Base-by-base conservation (phyloP, 2,888 invertebrate genomes). In the Ophion ventricosus region DNA sequence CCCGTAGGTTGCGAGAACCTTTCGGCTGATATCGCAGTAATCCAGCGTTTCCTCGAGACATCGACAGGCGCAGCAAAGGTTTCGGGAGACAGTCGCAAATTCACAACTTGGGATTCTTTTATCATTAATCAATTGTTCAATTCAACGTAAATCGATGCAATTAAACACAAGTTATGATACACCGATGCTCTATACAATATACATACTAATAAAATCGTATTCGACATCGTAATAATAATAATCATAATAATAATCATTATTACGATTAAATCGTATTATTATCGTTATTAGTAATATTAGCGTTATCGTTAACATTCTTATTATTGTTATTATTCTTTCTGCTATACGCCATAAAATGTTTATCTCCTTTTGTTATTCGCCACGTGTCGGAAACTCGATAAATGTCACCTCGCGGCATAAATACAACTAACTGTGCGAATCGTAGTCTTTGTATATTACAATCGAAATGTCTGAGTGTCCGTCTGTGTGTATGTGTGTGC, bases 381-480 rank as follows among this genome's bases (percentile, higher is more conserved):
- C 56, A 26, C 67, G 54, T 29, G 7, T 29, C 56, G 67, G 29
- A 43, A 79, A 40, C 73, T 66, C 56, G 79, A 17, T 57, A 74
- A 70, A 70, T 63, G 56, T 80, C 64, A 70, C 67, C 66, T 79
- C 29, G 26, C 61, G 43, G 72, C 70, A 83, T 83, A 73, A 77
- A 83, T 88, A 86, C 86, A 85, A 80, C 86, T 87, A 90, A 89
- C 88, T 90, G 89, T 89, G 89, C 90, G 89, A 87, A 88, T 83
- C 86, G 80, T 85, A 83, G 69, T 81, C 23, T 82, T 59, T 85
- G 86, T 87, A 84, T 85, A 83, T 85, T 87, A 84, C 86, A 88
- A 79, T 84, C 78, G 69, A 83, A 74, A 67, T 84, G 74, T 69
- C 20, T 7, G 57, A 59, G 25, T 76, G 35, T 67, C 63, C 40